A percentile compares a stretch with the other conserved stretches of the same genome.
phyloP scores from a whole-genome alignment of 1,140 invertebrate genomes.

The Ptiloglossa arizonensis region DNA sequence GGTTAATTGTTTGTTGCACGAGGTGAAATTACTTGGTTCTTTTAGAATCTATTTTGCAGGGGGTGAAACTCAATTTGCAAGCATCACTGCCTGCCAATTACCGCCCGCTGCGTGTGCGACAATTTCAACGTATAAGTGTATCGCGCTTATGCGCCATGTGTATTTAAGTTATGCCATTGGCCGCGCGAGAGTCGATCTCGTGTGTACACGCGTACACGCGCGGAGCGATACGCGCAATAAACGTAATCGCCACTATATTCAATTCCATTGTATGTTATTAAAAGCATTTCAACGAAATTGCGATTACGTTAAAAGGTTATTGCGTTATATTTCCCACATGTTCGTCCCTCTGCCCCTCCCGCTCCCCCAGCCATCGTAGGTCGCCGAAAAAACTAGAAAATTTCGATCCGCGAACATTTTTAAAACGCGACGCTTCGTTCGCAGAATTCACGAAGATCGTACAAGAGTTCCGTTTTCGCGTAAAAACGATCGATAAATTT shows the following conservation, averaged over 20 bases:
- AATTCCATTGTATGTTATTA: conserved; percentile 31
- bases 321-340: background rate
- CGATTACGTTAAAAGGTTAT: conserved; percentile 22
- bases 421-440: too few species aligned
- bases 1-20: background rate
- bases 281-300: conserved; percentile 12
- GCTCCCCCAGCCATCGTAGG: too few species aligned
- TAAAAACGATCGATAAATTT: too few species aligned
- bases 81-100: conserved; percentile 31
- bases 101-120: conserved; percentile 1
- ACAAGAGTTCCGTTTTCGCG: too few species aligned
- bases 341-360: background rate
- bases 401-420: too few species aligned
- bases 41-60: conserved; percentile 20
- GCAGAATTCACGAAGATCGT: too few species aligned
- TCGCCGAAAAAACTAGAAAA: too few species aligned
- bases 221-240: background rate
- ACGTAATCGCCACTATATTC: conserved; percentile 7
- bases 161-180: conserved; percentile 34
- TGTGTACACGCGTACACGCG: background rate
- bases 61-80: conserved; percentile 31
- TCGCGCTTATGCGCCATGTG: conserved; percentile 17
- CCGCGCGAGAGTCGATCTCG: conserved; percentile 27
- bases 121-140: conserved; percentile 21
- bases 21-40: conserved; percentile 16